These are phyloP conservation scores for Tinea trinotella DNA, from an alignment of 2,888 invertebrate species.

Conservation along the genomic window DNA sequence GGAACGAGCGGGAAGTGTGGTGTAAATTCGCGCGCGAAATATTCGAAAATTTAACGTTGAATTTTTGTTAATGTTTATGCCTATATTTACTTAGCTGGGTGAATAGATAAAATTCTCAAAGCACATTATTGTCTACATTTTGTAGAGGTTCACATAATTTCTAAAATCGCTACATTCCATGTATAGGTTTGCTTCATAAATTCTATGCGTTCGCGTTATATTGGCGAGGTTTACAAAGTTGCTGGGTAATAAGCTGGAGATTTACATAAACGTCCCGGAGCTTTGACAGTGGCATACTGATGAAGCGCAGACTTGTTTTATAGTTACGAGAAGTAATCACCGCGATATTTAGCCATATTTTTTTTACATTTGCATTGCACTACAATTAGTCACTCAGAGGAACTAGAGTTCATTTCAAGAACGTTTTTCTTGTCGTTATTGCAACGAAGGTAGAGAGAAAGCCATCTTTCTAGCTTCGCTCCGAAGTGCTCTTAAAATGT, in stretches of 20 bases:
- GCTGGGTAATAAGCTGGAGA: constrained; percentile 44
- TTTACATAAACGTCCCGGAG: constrained; percentile 48
- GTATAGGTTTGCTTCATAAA: constrained; percentile 33
- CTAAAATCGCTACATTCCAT: not conserved
- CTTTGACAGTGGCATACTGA: constrained; percentile 51
- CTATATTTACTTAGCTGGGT: too few relatives aligned
- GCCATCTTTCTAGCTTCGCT: not conserved
- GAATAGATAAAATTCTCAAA: not conserved
- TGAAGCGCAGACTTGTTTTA: constrained; percentile 38
- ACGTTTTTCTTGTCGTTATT: constrained; percentile 11
- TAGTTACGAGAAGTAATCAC: constrained; percentile 33
- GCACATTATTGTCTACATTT: not conserved
- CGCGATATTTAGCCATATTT: constrained; percentile 19
- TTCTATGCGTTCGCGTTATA: constrained; percentile 32
- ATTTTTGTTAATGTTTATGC: not conserved
- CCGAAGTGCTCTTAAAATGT: not conserved
- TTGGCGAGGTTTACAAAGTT: constrained; percentile 37
- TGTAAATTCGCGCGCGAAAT: constrained; percentile 49
- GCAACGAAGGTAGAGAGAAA: constrained; percentile 5
- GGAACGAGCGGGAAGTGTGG: constrained; percentile 26
- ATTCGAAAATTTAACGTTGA: constrained; percentile 24
- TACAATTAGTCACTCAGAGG: not conserved
- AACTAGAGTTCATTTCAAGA: not conserved
- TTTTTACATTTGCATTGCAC: not conserved
- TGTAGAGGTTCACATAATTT: not conserved